Conservation (phyloP, 2,113 vertebrate genomes). For the Lepisosteus oculatus region DNA sequence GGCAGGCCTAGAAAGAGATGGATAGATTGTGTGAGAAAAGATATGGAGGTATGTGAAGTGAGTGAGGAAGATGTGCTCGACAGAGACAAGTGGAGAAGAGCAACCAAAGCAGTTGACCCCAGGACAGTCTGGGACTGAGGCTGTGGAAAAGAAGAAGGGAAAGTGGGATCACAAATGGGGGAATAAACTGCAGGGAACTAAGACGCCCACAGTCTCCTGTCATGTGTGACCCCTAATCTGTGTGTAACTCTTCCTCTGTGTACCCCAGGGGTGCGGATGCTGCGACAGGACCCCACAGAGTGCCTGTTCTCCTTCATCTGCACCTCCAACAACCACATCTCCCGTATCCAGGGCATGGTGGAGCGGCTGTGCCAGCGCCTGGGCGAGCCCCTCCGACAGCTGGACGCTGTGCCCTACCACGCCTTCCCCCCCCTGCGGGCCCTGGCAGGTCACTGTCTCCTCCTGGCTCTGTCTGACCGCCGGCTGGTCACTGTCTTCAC, state of each 20-base stretch:
- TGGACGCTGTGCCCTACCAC: slow-evolving; percentile 70
- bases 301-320: slow-evolving; percentile 95
- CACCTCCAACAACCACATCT: slow-evolving; percentile 92
- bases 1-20: no score
- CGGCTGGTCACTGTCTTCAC: no score
- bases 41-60: no score
- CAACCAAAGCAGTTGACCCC: no score
- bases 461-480: no score
- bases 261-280: slow-evolving; percentile 78
- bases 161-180: no score
- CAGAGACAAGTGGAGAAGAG: no score
- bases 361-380: slow-evolving; percentile 79
- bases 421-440: slow-evolving; percentile 77
- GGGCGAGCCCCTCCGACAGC: slow-evolving; percentile 67
- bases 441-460: slow-evolving; percentile 67
- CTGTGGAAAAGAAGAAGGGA: no score
- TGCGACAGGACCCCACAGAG: slow-evolving; percentile 85
- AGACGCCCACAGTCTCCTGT: not conserved
- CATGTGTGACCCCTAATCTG: not conserved
- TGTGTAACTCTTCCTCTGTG: not conserved
- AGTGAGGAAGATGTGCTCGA: no score
- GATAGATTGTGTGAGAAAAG: no score
- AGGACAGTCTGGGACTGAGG: no score
- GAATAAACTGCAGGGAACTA: no score
- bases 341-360: slow-evolving; percentile 89